Conservation (phyloP, 2,888 invertebrate genomes). For the Zootermopsis nevadensis region DNA sequence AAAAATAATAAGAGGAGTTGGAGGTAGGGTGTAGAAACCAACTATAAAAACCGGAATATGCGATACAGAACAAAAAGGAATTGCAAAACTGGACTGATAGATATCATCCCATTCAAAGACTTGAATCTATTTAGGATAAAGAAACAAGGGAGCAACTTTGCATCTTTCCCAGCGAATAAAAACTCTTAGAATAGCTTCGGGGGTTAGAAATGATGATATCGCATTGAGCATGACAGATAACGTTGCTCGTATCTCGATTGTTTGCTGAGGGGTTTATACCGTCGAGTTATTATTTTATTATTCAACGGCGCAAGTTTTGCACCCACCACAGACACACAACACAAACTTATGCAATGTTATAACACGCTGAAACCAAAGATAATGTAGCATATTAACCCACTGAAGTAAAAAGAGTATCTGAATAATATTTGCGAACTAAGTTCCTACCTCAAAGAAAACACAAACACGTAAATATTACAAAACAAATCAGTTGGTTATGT, state of each 20-base stretch:
- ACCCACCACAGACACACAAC: background rate
- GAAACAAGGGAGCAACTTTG: constrained; percentile 5
- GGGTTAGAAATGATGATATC: background rate
- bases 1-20: constrained; percentile 2
- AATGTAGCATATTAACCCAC: too few species aligned
- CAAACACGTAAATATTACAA: too few species aligned
- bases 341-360: too few species aligned
- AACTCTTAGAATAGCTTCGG: background rate
- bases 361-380: too few species aligned
- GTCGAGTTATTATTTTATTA: background rate
- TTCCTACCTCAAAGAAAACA: too few species aligned
- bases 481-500: too few species aligned
- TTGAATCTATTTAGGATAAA: background rate
- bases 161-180: background rate
- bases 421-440: too few species aligned
- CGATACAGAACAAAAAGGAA: background rate
- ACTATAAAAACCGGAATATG: constrained; percentile 7
- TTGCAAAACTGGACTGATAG: constrained; percentile 13
- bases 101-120: background rate
- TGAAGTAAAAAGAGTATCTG: too few species aligned
- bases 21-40: background rate
- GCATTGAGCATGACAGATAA: constrained; percentile 2
- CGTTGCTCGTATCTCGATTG: background rate
- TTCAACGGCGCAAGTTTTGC: background rate
- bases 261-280: background rate